Base-by-base conservation (phyloP, 1,140 invertebrate species). In the Glossosoma conforme region DNA sequence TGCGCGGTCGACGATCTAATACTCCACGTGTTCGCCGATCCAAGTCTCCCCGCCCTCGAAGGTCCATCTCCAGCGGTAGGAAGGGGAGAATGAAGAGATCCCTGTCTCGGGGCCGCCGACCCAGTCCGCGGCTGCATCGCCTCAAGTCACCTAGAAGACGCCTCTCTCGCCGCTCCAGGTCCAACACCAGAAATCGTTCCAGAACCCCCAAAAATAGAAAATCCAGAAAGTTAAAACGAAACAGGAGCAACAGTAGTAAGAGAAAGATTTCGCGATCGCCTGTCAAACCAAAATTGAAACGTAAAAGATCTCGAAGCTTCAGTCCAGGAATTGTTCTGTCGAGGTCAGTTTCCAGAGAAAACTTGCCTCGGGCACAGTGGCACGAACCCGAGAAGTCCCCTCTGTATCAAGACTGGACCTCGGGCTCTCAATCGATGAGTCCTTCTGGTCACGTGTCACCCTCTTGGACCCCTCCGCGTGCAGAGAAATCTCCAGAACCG, bases 401-500 rank as follows among this genome's bases (percentile, higher is more conserved):
- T 13, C 36, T 59, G 17, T 56, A 47, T 24, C 60, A 55, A 41
- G 57, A 53, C 40, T 56, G 54, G 56, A 62, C 63, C 21, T 71
- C 73, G 3, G 61, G 69, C 42, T 70, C 72, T 10, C 57, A 63
- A 18, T 68, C 71, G 22, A 69, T 66, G 45, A 63, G 63, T 15
- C 61, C 64, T 35, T 57, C 62, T 30, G 59, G 60, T 9, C 58
- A 62, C 33, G 56, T 61, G 17, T 67, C 67, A 21, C 67, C 67
- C 24, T 60, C 66, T 36, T 72, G 69, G 69, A 76, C 78, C 15
- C 78, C 78, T 8, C 74, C 75, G 19, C 66, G 59, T 1, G 65
- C 63, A 13, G 64, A 67, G 10, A 59, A 59, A 41, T 56, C 59
- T 11, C 54, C 73, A 1, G 46, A 69, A 42, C 56, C 74, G 53